Conservation (phyloP, 2,797 vertebrate species). For the Enteromius unitaeniatus region DNA sequence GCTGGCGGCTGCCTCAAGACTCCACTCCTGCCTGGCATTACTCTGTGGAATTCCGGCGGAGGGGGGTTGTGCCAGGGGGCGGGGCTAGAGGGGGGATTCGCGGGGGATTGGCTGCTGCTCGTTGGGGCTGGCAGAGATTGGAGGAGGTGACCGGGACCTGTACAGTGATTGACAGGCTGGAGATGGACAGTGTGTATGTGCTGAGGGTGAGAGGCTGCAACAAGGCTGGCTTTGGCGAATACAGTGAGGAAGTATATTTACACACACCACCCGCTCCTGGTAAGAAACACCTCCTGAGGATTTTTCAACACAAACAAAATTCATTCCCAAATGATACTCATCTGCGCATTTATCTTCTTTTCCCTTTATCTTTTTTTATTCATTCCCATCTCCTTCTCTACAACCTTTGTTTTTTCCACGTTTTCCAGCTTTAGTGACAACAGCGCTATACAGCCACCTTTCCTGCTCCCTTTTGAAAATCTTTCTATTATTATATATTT, state of each 20-base stretch:
- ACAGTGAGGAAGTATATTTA: slow-evolving; percentile 95
- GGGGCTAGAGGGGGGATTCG: slow-evolving; percentile 82
- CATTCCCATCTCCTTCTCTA: slow-evolving; percentile 42
- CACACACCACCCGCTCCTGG: slow-evolving; percentile 93
- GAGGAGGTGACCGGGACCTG: slow-evolving; percentile 90
- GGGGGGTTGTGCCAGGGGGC: slow-evolving; percentile 80
- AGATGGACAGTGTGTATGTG: slow-evolving; percentile 93
- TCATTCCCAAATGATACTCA: slow-evolving; percentile 57
- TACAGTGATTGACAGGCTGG: slow-evolving; percentile 88
- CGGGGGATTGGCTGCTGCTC: slow-evolving; percentile 81
- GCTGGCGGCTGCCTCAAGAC: slow-evolving; percentile 91
- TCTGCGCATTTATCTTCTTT: slow-evolving; percentile 67
- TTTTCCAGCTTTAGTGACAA: slow-evolving; percentile 22
- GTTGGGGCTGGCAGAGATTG: slow-evolving; percentile 90
- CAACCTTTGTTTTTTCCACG: slow-evolving; percentile 1
- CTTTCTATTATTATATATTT: background rate
- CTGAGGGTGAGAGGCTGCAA: slow-evolving; percentile 92
- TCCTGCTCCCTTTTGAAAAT: background rate
- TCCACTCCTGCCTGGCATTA: slow-evolving; percentile 91
- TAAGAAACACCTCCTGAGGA: slow-evolving; percentile 62
- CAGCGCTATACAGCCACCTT: background rate
- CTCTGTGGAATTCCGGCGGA: slow-evolving; percentile 91
- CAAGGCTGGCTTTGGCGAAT: slow-evolving; percentile 92
- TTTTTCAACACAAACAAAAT: background rate
- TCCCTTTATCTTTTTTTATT: slow-evolving; percentile 24